Conservation (phyloP, 2,113 vertebrate genomes). For the Piliocolobus tephrosceles region DNA sequence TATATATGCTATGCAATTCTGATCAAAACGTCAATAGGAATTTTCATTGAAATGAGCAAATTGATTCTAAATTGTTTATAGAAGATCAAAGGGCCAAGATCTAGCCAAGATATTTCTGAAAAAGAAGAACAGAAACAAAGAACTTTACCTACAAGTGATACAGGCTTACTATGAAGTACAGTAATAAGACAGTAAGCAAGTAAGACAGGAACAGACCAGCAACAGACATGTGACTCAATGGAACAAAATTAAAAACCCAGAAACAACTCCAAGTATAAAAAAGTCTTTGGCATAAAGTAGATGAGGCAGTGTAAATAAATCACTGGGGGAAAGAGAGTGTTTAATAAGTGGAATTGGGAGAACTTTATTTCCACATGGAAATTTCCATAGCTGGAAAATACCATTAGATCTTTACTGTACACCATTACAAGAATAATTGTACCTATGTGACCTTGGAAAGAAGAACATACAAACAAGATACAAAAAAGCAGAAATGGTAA, state of each 20-base stretch:
- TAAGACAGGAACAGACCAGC: background rate
- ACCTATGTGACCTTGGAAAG: background rate
- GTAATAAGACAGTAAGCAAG: background rate
- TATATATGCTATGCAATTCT: background rate
- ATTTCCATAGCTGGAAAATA: background rate
- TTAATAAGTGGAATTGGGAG: background rate
- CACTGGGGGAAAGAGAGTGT: background rate
- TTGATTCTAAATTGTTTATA: background rate
- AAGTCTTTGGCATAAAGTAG: background rate
- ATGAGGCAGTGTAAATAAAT: background rate
- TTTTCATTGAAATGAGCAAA: background rate
- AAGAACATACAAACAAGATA: background rate
- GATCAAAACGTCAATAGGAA: background rate
- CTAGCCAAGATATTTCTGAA: background rate
- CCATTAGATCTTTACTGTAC: background rate
- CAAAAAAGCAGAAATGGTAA: background rate
- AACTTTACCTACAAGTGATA: background rate
- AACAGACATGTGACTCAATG: background rate
- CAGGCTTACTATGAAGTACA: background rate
- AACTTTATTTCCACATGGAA: background rate
- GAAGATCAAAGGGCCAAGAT: background rate
- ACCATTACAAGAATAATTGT: background rate
- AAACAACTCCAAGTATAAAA: background rate
- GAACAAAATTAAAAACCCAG: background rate
- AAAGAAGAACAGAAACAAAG: background rate